phyloP scores from a whole-genome alignment of 2,113 vertebrate species.

The Cyprinus carpio region DNA sequence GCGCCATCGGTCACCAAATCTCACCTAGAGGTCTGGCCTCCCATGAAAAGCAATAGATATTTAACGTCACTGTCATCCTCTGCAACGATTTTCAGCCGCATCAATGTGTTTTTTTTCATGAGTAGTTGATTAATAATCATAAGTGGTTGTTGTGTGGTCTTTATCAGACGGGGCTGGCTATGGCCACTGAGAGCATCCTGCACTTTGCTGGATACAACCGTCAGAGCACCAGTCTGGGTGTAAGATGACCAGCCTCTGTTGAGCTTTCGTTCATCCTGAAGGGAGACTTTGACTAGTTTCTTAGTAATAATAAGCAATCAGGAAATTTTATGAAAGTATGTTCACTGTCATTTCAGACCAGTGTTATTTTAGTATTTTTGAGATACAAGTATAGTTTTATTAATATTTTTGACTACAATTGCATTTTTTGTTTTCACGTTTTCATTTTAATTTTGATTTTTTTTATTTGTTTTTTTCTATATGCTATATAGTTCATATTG shows the following conservation, averaged over 20 bases:
- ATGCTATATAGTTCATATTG: too few relatives aligned
- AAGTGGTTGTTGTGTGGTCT: slow-evolving; percentile 98
- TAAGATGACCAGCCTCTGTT: slow-evolving; percentile 64
- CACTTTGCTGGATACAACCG: slow-evolving; percentile 96
- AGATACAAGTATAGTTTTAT: neutral
- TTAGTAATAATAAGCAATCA: slow-evolving; percentile 4
- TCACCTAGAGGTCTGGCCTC: slow-evolving; percentile 86
- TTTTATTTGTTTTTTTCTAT: too few relatives aligned
- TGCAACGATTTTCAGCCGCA: neutral
- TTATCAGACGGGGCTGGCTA: slow-evolving; percentile 96
- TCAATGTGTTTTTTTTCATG: slow-evolving; percentile 71
- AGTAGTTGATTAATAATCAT: slow-evolving; percentile 97
- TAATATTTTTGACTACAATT: too few relatives aligned
- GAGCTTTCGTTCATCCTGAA: neutral
- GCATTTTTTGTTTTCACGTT: too few relatives aligned
- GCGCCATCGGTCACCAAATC: slow-evolving; percentile 97
- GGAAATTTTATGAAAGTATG: neutral
- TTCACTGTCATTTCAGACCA: slow-evolving; percentile 74
- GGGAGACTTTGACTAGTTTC: neutral
- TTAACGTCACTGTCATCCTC: neutral
- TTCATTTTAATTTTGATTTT: too few relatives aligned
- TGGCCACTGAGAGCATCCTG: slow-evolving; percentile 96
- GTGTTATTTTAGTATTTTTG: neutral
- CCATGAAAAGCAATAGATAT: neutral
- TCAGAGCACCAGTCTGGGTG: slow-evolving; percentile 92